These are phyloP conservation scores for Pogonomyrmex barbatus DNA, from an alignment of 1,140 invertebrate species.

Conservation along the genomic window DNA sequence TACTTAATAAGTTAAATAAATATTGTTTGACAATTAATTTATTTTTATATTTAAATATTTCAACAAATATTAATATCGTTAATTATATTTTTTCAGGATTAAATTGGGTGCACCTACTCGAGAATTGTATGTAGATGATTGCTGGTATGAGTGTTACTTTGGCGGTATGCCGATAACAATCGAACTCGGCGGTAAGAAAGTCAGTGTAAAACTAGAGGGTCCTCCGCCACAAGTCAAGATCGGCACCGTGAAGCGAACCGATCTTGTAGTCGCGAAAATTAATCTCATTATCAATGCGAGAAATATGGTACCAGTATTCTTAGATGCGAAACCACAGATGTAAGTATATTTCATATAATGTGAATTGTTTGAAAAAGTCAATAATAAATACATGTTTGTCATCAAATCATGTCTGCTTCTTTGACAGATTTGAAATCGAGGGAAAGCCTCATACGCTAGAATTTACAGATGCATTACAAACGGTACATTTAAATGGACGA, in stretches of 20 bases:
- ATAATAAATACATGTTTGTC: conserved; percentile 14
- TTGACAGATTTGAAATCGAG: conserved; percentile 89
- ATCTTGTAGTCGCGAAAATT: conserved; percentile 93
- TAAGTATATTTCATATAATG: conserved; percentile 72
- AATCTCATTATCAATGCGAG: conserved; percentile 93
- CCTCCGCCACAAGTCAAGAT: conserved; percentile 95
- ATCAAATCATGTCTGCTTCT: conserved; percentile 36
- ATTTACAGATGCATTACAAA: conserved; percentile 92
- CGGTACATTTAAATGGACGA: conserved; percentile 93
- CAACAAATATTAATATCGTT: neutral
- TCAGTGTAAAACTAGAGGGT: conserved; percentile 93
- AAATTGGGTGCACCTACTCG: conserved; percentile 96
- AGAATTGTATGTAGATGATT: conserved; percentile 95
- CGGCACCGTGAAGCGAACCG: conserved; percentile 89
- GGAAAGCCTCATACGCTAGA: conserved; percentile 91
- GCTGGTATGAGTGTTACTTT: conserved; percentile 96
- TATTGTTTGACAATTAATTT: too few relatives aligned
- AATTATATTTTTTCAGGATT: conserved; percentile 87
- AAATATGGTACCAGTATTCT: conserved; percentile 92
- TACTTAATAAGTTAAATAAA: too few relatives aligned
- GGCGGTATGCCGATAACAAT: conserved; percentile 94
- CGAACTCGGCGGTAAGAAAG: conserved; percentile 92
- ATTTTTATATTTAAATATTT: neutral
- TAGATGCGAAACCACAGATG: conserved; percentile 95
- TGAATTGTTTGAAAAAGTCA: conserved; percentile 14